Conservation (phyloP, 2,888 invertebrate species). For the Harpalus rufipes region DNA sequence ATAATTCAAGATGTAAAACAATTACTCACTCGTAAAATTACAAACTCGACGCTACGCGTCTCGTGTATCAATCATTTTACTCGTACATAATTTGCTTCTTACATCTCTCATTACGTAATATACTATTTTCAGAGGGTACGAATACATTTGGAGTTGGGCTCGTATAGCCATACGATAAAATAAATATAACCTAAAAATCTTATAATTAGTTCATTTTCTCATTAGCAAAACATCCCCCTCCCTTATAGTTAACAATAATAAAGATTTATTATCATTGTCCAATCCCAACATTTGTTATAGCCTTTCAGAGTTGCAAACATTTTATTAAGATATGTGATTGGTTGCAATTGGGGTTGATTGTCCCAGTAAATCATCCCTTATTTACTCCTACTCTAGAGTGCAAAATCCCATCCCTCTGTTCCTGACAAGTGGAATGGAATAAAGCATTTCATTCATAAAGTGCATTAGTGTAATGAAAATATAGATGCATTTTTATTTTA, state of each 20-base stretch:
- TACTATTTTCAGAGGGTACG: too few relatives aligned
- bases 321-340: slow-evolving; percentile 54
- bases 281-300: slow-evolving; percentile 39
- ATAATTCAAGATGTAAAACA: too few relatives aligned
- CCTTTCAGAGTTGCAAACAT: slow-evolving; percentile 40
- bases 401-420: slow-evolving; percentile 11
- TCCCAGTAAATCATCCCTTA: slow-evolving; percentile 23
- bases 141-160: too few relatives aligned
- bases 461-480: slow-evolving; percentile 59
- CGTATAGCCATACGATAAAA: too few relatives aligned
- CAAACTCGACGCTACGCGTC: too few relatives aligned
- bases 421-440: slow-evolving; percentile 39
- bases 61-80: too few relatives aligned
- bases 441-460: slow-evolving; percentile 56
- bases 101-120: too few relatives aligned
- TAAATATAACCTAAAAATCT: too few relatives aligned
- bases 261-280: slow-evolving; percentile 22
- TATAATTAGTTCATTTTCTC: background rate
- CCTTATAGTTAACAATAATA: slow-evolving; percentile 21
- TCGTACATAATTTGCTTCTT: too few relatives aligned
- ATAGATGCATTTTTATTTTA: slow-evolving; percentile 55
- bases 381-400: background rate
- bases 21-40: too few relatives aligned
- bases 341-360: slow-evolving; percentile 47
- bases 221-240: slow-evolving; percentile 4